These are phyloP conservation scores for Pseudolaguvia tuberculata DNA, from an alignment of 2,113 vertebrate species.

Conservation along the genomic window DNA sequence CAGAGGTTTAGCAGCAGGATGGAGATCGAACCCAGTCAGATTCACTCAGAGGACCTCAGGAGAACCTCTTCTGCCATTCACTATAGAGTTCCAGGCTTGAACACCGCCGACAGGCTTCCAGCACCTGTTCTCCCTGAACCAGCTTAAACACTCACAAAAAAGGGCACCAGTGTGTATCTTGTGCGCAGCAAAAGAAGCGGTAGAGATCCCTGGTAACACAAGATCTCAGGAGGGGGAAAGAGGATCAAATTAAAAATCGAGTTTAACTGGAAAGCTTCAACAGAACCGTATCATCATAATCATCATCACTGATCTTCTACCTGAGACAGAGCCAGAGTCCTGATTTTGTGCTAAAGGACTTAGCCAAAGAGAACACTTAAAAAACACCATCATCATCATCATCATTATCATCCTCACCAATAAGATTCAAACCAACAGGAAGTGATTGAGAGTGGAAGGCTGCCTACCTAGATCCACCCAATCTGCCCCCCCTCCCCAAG, in stretches of 20 bases:
- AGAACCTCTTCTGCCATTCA: conserved; percentile 40
- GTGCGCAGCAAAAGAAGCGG: conserved; percentile 61
- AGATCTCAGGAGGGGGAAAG: conserved; percentile 55
- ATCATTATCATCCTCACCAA: neutral
- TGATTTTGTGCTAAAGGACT: conserved; percentile 47
- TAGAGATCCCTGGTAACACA: conserved; percentile 65
- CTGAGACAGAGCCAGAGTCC: conserved; percentile 63
- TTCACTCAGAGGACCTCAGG: too few species aligned
- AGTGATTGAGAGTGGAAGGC: conserved; percentile 32
- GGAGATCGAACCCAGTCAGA: neutral
- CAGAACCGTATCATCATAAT: conserved; percentile 37
- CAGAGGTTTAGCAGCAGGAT: neutral
- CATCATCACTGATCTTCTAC: conserved; percentile 52
- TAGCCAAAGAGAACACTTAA: conserved; percentile 54
- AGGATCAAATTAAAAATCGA: conserved; percentile 37
- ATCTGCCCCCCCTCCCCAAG: conserved; percentile 33
- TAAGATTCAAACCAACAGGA: conserved; percentile 32
- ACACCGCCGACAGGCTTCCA: conserved; percentile 27
- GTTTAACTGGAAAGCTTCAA: neutral
- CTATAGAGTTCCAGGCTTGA: neutral
- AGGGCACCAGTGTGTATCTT: conserved; percentile 51
- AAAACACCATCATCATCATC: neutral
- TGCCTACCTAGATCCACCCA: conserved; percentile 19
- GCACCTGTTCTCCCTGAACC: conserved; percentile 28
- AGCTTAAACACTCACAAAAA: conserved; percentile 44